phyloP scores from a whole-genome alignment of 2,113 vertebrate species.

The Gymnobelideus leadbeateri region DNA sequence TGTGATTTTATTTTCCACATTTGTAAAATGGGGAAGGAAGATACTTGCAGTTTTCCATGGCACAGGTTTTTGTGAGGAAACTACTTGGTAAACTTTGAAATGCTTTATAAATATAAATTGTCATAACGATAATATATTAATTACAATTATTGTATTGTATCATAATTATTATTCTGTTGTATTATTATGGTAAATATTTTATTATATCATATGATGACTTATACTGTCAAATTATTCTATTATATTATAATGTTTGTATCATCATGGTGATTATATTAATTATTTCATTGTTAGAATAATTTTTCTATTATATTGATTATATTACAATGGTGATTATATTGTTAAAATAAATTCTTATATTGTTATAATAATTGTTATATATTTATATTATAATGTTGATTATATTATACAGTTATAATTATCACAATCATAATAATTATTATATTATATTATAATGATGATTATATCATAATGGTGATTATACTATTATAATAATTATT shows the following conservation, averaged over 20 bases:
- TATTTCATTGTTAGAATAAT: not conserved
- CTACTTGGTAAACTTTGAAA: not conserved
- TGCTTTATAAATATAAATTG: not conserved
- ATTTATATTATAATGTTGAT: too few relatives aligned
- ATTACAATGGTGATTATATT: not conserved
- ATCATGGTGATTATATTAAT: not conserved
- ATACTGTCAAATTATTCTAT: not conserved
- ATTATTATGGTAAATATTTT: not conserved
- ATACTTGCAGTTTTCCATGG: not conserved
- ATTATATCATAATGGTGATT: not conserved
- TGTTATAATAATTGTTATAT: not conserved
- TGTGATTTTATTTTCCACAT: not conserved
- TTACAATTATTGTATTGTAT: not conserved
- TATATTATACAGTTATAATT: too few relatives aligned
- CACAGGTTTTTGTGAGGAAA: not conserved
- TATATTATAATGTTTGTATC: not conserved
- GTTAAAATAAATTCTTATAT: not conserved
- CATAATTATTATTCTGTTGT: not conserved
- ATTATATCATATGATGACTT: not conserved
- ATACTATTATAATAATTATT: not conserved
- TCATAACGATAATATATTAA: not conserved
- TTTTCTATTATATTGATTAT: not conserved
- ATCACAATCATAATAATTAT: not conserved
- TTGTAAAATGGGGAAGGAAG: not conserved
- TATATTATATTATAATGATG: not conserved